These are phyloP conservation scores for Cryptoblepharus egeriae DNA, from an alignment of 2,797 vertebrate species.

Conservation along the genomic window DNA sequence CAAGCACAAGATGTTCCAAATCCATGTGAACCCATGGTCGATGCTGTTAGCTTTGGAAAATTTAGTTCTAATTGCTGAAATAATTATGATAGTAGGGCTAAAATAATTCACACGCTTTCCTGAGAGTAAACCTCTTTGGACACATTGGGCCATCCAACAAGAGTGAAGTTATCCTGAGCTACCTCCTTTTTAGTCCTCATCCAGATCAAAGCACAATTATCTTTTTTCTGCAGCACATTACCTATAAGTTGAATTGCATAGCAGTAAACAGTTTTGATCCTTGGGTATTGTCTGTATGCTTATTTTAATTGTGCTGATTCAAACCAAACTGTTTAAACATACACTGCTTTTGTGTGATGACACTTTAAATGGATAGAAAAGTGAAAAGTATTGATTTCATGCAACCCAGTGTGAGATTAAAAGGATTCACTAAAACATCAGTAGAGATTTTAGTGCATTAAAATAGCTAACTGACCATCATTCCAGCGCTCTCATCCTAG, in stretches of 20 bases:
- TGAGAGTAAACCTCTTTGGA: too few species aligned
- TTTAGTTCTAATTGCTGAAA: neutral
- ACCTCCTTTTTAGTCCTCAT: neutral
- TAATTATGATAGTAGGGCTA: neutral
- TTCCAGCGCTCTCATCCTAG: neutral
- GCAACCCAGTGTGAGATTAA: constrained; percentile 10
- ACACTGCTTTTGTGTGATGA: neutral
- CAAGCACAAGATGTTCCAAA: neutral
- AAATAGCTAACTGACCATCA: constrained; percentile 18
- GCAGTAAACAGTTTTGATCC: neutral
- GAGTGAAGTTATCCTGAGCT: neutral
- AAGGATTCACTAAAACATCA: neutral
- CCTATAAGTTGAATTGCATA: neutral
- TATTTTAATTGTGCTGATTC: neutral
- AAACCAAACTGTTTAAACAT: constrained; percentile 6
- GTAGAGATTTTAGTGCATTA: constrained; percentile 3
- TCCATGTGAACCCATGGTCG: neutral
- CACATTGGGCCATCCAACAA: neutral
- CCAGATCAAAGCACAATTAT: neutral
- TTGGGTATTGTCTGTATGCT: neutral
- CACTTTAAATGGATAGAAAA: neutral
- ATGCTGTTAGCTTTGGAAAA: neutral
- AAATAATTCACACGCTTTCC: too few species aligned
- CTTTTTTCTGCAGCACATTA: neutral
- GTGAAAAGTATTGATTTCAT: neutral